Conservation (phyloP, 2,113 vertebrate genomes). For the zebrafish (Danio rerio) region GRCz12tu NC_133196.1:45854501-45855000, state of each 20-base stretch:
- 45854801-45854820: no score
- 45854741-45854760: not conserved
- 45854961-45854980: no score
- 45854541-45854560: not conserved
- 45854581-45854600: not conserved
- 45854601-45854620: not conserved
- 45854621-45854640: not conserved
- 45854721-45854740: not conserved
- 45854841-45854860: no score
- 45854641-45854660: conserved; percentile 1
- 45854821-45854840: no score
- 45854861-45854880: no score
- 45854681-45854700: not conserved
- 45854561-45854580: not conserved
- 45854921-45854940: no score
- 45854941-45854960: no score
- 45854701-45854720: not conserved
- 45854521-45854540: not conserved
- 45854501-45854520: not conserved
- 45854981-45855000: no score
- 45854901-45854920: no score
- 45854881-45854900: no score
- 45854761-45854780: no score
- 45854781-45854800: no score
- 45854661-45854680: not conserved